Conservation (phyloP, 2,888 invertebrate genomes). For the Andrena hattorfiana region DNA sequence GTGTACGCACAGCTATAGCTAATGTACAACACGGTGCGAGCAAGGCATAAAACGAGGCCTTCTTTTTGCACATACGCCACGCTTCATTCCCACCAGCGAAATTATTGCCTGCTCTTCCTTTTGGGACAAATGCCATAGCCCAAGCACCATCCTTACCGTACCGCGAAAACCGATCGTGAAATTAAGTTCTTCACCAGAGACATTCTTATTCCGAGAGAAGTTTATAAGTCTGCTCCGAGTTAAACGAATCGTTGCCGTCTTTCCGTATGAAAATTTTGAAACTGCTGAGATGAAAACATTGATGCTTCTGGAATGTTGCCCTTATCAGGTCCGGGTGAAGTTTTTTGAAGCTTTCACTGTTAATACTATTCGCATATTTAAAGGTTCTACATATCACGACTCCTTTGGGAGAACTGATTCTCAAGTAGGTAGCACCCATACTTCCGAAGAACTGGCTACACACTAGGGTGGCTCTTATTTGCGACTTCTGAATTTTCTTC, state of each 20-base stretch:
- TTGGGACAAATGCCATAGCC: conserved; percentile 33
- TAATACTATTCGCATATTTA: no score
- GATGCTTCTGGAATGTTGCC: neutral
- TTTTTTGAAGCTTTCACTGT: no score
- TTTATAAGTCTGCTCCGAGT: neutral
- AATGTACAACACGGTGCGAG: conserved; percentile 72
- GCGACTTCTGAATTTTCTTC: no score
- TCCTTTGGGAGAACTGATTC: no score
- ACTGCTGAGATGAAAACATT: neutral
- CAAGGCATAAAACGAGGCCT: conserved; percentile 67
- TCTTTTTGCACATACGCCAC: conserved; percentile 65
- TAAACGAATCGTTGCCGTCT: neutral
- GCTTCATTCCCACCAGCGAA: conserved; percentile 67
- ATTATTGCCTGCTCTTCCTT: conserved; percentile 57
- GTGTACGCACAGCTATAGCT: conserved; percentile 65
- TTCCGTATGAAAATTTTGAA: neutral
- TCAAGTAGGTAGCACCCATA: no score
- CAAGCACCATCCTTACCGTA: neutral
- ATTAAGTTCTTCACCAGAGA: conserved; percentile 47
- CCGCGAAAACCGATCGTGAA: conserved; percentile 40
- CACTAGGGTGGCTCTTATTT: no score
- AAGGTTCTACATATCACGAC: no score
- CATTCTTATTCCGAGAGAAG: conserved; percentile 5
- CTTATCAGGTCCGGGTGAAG: no score
- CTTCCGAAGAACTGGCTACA: no score